These are phyloP conservation scores for Spinibarbus caldwelli DNA, from an alignment of 2,797 vertebrate genomes.

Conservation along the genomic window DNA sequence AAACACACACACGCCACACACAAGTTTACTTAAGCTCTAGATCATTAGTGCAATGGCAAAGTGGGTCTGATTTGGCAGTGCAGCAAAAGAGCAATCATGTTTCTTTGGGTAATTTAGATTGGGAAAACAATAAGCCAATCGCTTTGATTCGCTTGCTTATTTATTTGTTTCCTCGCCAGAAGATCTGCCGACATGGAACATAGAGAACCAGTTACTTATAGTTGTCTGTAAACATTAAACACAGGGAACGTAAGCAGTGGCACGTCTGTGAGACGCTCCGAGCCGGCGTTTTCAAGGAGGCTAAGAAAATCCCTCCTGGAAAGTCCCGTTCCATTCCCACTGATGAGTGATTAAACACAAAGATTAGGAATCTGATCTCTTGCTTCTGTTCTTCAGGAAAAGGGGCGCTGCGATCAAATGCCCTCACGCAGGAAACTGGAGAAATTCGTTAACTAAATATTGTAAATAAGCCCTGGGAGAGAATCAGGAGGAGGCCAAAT, in stretches of 20 bases:
- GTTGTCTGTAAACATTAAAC: conserved; percentile 77
- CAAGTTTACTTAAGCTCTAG: conserved; percentile 75
- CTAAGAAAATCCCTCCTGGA: conserved; percentile 65
- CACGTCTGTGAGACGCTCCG: conserved; percentile 60
- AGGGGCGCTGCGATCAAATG: conserved; percentile 64
- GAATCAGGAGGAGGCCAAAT: neutral
- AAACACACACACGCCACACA: conserved; percentile 35
- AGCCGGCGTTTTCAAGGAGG: conserved; percentile 58
- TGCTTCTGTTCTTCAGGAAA: conserved; percentile 70
- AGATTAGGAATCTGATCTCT: conserved; percentile 69
- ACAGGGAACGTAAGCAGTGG: conserved; percentile 66
- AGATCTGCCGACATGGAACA: conserved; percentile 75
- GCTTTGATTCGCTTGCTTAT: conserved; percentile 79
- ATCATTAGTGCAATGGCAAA: conserved; percentile 77
- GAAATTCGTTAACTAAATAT: conserved; percentile 72
- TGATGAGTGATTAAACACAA: conserved; percentile 73
- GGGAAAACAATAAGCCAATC: conserved; percentile 75
- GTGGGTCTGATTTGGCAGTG: conserved; percentile 74
- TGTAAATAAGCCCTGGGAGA: conserved; percentile 39
- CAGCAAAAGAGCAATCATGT: conserved; percentile 81
- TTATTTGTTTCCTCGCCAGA: conserved; percentile 79
- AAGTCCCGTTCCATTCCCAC: conserved; percentile 67
- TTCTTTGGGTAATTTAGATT: conserved; percentile 78
- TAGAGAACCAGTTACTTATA: conserved; percentile 75
- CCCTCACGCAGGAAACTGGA: conserved; percentile 68